Percentiles rank a stretch among this genome's conserved stretches.
Evolutionary conservation across 2,113 vertebrate genomes (phyloP).

Genomic region (Ammodramus savannarum): DNA sequence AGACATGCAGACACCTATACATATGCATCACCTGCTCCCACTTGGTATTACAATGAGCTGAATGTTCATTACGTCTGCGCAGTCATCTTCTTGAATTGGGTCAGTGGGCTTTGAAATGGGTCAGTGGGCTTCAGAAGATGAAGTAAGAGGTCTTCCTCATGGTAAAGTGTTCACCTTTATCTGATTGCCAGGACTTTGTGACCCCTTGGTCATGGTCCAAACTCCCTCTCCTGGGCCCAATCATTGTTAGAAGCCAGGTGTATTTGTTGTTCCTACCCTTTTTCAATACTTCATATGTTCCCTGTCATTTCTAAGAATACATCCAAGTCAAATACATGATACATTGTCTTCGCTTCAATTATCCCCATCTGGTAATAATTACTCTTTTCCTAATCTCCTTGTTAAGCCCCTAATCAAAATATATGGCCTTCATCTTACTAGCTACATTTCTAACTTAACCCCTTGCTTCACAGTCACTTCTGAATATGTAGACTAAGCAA

Average conservation of each 20-base stretch:
- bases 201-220: neutral
- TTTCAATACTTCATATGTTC: neutral
- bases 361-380: neutral
- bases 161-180: neutral
- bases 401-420: neutral
- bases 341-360: neutral
- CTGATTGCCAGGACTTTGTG: neutral
- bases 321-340: neutral
- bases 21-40: neutral
- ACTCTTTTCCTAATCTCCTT: neutral
- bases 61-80: neutral
- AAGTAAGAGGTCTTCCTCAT: neutral
- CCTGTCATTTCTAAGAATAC: neutral
- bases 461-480: neutral
- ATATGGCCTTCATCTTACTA: neutral
- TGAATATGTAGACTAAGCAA: neutral
- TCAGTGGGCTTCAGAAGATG: neutral
- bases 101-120: neutral
- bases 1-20: neutral
- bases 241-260: neutral
- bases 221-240: neutral
- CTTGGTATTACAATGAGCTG: neutral
- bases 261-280: neutral
- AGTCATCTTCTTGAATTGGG: neutral
- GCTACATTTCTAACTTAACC: neutral